Conservation (phyloP, 23 tunicate species). For the Halocynthia aurantium region DNA sequence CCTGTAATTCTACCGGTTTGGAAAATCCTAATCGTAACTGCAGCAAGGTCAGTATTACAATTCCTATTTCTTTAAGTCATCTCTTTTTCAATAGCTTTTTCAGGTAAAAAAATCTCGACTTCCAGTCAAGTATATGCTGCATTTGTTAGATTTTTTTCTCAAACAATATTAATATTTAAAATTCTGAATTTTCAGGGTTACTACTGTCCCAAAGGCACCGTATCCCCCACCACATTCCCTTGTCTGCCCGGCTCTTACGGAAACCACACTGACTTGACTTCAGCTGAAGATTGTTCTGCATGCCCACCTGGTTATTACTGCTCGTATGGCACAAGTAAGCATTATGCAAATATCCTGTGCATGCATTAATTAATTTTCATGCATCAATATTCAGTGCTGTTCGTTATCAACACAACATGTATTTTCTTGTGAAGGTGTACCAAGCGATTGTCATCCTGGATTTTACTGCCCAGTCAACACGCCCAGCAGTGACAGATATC, state of each 20-base stretch:
- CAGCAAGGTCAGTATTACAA: conserved; percentile 30
- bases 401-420: neutral
- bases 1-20: conserved; percentile 43
- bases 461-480: conserved; percentile 70
- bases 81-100: too few species aligned
- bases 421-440: neutral
- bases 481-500: conserved; percentile 29
- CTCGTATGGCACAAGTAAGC: conserved; percentile 62
- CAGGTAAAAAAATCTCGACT: too few species aligned
- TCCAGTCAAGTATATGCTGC: too few species aligned
- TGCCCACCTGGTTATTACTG: conserved; percentile 94
- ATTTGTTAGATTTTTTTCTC: neutral
- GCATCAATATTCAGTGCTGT: neutral
- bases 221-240: conserved; percentile 52
- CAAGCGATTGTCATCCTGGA: conserved; percentile 53
- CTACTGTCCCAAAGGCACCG: conserved; percentile 79
- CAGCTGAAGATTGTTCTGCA: conserved; percentile 54
- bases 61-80: neutral
- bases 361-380: neutral
- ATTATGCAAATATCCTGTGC: neutral
- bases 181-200: conserved; percentile 49
- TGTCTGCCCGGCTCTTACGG: conserved; percentile 94
- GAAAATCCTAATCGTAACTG: conserved; percentile 45
- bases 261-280: conserved; percentile 31
- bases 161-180: neutral